Conservation (phyloP, 2,888 invertebrate genomes). For the Watsonalla binaria region DNA sequence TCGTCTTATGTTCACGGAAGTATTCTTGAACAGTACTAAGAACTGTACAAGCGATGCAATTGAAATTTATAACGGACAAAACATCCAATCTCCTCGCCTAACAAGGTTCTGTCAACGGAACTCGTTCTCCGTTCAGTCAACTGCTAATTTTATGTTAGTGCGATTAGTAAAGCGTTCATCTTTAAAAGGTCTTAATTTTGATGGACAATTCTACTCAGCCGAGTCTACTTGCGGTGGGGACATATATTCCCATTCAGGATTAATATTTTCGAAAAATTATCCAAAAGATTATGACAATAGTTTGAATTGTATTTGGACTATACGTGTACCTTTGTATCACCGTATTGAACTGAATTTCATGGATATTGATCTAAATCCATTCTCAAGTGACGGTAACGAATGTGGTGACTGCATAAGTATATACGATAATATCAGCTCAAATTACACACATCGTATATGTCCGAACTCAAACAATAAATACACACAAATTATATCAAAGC, state of each 20-base stretch:
- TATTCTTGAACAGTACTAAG: conserved; percentile 79
- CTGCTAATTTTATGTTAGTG: conserved; percentile 84
- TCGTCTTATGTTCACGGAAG: conserved; percentile 79
- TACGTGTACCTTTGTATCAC: conserved; percentile 83
- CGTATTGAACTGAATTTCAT: conserved; percentile 83
- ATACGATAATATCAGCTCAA: conserved; percentile 51
- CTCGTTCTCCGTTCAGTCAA: conserved; percentile 73
- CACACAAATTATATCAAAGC: conserved; percentile 70
- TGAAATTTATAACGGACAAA: conserved; percentile 82
- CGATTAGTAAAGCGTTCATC: conserved; percentile 80
- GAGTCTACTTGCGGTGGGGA: conserved; percentile 86
- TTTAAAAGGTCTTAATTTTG: conserved; percentile 81
- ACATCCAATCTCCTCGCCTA: conserved; percentile 76
- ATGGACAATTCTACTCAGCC: conserved; percentile 53
- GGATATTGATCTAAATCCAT: conserved; percentile 81
- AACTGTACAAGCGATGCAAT: conserved; percentile 82
- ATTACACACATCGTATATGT: conserved; percentile 72
- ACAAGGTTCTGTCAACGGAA: conserved; percentile 80
- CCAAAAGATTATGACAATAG: conserved; percentile 87
- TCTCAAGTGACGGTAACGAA: conserved; percentile 66
- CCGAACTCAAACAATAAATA: conserved; percentile 40
- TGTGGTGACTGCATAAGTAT: conserved; percentile 55
- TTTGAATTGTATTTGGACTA: conserved; percentile 88
- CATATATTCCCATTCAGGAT: conserved; percentile 79
- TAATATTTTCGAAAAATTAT: conserved; percentile 89